Evolutionary conservation across 2,797 vertebrate genomes (phyloP).

Genomic region (Bradypodion pumilum): DNA sequence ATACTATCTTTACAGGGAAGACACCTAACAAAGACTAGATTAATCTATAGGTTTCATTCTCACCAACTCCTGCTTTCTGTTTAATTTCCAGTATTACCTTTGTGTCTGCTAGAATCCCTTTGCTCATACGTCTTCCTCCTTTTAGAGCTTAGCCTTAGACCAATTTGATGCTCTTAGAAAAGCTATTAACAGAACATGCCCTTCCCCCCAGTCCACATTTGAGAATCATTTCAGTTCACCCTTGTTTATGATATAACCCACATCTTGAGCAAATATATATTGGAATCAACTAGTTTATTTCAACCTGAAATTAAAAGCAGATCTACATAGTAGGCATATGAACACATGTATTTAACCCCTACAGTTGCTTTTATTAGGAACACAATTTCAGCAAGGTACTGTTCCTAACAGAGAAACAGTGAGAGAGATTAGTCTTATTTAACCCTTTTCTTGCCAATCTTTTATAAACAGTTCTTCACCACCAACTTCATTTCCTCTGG

Average conservation of each 20-base stretch:
- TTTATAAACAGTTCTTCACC: not conserved
- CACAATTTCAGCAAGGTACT: not conserved
- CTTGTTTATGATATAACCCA: not conserved
- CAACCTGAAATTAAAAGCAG: not conserved
- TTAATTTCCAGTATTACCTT: conserved; percentile 10
- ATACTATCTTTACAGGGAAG: not conserved
- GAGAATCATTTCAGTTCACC: rapidly evolving
- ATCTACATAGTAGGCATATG: not conserved
- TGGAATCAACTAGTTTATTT: not conserved
- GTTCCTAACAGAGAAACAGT: not conserved
- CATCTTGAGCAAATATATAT: not conserved
- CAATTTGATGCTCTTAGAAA: not conserved
- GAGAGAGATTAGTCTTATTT: not conserved
- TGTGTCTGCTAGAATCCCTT: not conserved
- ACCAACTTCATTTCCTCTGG: not conserved
- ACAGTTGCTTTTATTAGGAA: not conserved
- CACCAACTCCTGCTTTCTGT: rapidly evolving
- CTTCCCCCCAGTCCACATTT: not conserved
- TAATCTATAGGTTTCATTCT: not conserved
- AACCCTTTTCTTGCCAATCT: not conserved
- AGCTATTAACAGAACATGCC: not conserved
- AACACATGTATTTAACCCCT: not conserved
- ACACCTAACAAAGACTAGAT: rapidly evolving
- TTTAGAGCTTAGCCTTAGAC: not conserved
- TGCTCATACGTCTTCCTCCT: not conserved